phyloP scores from a whole-genome alignment of 1,140 invertebrate species.

The Eurosta solidaginis region DNA sequence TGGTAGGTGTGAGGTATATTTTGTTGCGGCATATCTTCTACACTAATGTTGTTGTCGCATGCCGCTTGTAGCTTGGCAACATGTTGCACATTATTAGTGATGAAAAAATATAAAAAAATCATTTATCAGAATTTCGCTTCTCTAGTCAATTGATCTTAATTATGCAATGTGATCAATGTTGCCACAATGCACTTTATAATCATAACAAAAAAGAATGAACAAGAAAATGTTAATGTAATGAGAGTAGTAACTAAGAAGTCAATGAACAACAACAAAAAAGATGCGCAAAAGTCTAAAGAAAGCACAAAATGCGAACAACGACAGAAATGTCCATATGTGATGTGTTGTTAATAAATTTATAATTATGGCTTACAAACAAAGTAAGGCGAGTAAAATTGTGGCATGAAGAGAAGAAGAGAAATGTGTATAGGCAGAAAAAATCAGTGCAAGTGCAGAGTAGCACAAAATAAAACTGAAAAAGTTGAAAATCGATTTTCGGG shows the following conservation, averaged over 20 bases:
- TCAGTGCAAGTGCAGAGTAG: slow-evolving; percentile 8
- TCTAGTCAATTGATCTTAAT: slow-evolving; percentile 33
- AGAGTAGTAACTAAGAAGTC: neutral
- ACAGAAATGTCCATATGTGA: slow-evolving; percentile 14
- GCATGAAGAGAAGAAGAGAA: neutral
- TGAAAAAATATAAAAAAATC: neutral
- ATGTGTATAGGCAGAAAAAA: neutral
- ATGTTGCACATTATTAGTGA: neutral
- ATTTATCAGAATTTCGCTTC: slow-evolving; percentile 30
- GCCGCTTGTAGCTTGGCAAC: neutral
- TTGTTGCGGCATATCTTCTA: neutral
- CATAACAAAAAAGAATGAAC: neutral
- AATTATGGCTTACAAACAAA: slow-evolving; percentile 26
- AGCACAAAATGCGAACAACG: too few species aligned
- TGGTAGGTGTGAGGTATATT: neutral
- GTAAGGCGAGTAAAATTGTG: neutral
- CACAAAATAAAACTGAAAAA: neutral
- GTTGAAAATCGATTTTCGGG: too few species aligned
- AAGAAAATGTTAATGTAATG: neutral
- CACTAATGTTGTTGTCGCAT: slow-evolving; percentile 1
- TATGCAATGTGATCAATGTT: slow-evolving; percentile 31
- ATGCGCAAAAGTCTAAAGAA: neutral
- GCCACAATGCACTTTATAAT: neutral
- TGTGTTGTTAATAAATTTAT: slow-evolving; percentile 33
- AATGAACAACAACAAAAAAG: neutral